A percentile compares a stretch with the other conserved stretches of the same genome.
Evolutionary conservation across 2,113 vertebrate species (phyloP).

Genomic region (Neodontobutis hainanensis): DNA sequence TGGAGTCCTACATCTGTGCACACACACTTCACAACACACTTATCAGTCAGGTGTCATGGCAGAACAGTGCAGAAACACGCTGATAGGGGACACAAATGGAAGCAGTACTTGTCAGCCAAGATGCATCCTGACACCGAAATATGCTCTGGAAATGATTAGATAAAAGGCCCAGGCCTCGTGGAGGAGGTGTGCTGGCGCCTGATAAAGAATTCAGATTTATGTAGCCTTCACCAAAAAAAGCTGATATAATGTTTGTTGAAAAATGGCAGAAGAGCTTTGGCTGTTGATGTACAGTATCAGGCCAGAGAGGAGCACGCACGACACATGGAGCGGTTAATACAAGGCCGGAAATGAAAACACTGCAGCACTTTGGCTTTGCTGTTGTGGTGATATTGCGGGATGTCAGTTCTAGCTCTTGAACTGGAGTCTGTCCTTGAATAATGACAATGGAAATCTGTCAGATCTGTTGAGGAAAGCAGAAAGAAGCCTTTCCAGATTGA

Average conservation of each 20-base stretch:
- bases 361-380: slow-evolving; percentile 36
- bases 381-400: slow-evolving; percentile 22
- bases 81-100: slow-evolving; percentile 68
- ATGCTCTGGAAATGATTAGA: slow-evolving; percentile 76
- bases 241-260: slow-evolving; percentile 65
- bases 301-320: slow-evolving; percentile 11
- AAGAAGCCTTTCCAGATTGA: too few species aligned
- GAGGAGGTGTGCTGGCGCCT: slow-evolving; percentile 66
- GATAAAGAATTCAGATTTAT: slow-evolving; percentile 80
- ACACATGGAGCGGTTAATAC: slow-evolving; percentile 57
- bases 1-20: slow-evolving; percentile 38
- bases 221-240: slow-evolving; percentile 64
- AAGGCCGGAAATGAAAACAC: slow-evolving; percentile 63
- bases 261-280: slow-evolving; percentile 47
- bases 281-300: slow-evolving; percentile 40
- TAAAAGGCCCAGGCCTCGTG: slow-evolving; percentile 69
- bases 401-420: slow-evolving; percentile 47
- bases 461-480: too few species aligned
- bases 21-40: slow-evolving; percentile 46
- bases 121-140: slow-evolving; percentile 76
- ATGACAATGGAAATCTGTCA: slow-evolving; percentile 18
- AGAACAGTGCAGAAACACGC: slow-evolving; percentile 61
- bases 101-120: slow-evolving; percentile 74
- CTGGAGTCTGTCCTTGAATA: slow-evolving; percentile 35
- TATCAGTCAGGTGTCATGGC: slow-evolving; percentile 76